Evolutionary conservation across 1,140 invertebrate genomes (phyloP), one percentile per base, ranked within the genome.

Genomic region (Holcopasites calliopsidis): DNA sequence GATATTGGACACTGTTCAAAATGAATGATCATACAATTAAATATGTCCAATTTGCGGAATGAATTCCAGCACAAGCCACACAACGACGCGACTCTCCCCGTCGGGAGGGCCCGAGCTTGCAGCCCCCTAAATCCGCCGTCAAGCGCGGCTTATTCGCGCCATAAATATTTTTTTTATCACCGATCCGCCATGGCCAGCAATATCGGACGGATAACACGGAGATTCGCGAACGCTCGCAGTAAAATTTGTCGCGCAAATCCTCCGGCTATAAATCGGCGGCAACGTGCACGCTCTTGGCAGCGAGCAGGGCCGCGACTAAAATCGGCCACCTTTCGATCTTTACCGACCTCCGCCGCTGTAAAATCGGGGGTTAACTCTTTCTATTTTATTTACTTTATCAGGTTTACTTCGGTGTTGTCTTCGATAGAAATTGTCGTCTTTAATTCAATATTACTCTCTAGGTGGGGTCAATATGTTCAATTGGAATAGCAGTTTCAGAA

Each of bases 161-260:
- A 73, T 73, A 73, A 73, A 73, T 73, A 73, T 73, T 73, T 44
- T n/a, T n/a, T 73, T 73, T 73, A 65, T 65, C 49, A 40, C 18
- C 60, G 60, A 47, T 64, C 42, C 40, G 6, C 60, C 60, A n/a
- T 6, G 4, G 38, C 60, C 38, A 49, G 66, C 42, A 47, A 60
- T 49, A 71, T 60, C 28, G 55, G 26, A 13, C 16, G 68, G 54
- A 47, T 50, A 61, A 61, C 68, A 38, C 60, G 58, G 7, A 26
- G 33, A 66, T 80, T 23, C 70, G 58, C 58, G 69, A 77, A 74
- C 74, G 60, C 71, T 79, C 60, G 76, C 77, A 65, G 70, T 83
- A 81, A 83, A 86, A 86, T 86, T 85, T 80, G 77, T 83, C 78
- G 83, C 65, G 65, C 78, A 68, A 79, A 85, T 79, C 66, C 71